A percentile compares a stretch with the other conserved stretches of the same genome.
Evolutionary conservation across 2,797 vertebrate species (phyloP).

Genomic region (Passerculus sandwichensis): DNA sequence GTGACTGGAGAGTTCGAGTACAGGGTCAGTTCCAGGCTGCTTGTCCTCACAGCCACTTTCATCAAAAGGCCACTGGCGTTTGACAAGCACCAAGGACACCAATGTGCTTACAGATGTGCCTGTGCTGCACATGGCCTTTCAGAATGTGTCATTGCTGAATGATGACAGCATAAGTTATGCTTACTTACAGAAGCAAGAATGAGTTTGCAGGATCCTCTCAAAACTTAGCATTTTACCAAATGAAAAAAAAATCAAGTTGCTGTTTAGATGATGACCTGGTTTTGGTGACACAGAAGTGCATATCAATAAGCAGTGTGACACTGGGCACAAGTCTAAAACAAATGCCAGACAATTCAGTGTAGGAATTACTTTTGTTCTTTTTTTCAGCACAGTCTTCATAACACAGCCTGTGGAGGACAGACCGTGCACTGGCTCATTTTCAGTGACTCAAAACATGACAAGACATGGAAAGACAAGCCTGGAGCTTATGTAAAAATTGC

Average conservation of each 20-base stretch:
- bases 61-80: background rate
- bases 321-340: background rate
- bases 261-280: background rate
- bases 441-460: background rate
- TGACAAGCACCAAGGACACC: background rate
- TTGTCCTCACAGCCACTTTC: background rate
- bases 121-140: background rate
- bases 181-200: background rate
- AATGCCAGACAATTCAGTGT: background rate
- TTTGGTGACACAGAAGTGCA: background rate
- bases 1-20: background rate
- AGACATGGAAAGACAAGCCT: background rate
- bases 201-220: background rate
- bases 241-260: background rate
- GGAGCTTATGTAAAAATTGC: background rate
- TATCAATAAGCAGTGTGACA: background rate
- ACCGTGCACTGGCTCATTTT: fast-evolving
- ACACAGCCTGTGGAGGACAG: background rate
- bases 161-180: background rate
- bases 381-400: background rate
- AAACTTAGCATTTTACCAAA: background rate
- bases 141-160: background rate
- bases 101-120: background rate
- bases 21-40: background rate
- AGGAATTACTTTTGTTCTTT: background rate